phyloP scores from a whole-genome alignment of 2,888 invertebrate genomes.

The Litoditis marina region DNA sequence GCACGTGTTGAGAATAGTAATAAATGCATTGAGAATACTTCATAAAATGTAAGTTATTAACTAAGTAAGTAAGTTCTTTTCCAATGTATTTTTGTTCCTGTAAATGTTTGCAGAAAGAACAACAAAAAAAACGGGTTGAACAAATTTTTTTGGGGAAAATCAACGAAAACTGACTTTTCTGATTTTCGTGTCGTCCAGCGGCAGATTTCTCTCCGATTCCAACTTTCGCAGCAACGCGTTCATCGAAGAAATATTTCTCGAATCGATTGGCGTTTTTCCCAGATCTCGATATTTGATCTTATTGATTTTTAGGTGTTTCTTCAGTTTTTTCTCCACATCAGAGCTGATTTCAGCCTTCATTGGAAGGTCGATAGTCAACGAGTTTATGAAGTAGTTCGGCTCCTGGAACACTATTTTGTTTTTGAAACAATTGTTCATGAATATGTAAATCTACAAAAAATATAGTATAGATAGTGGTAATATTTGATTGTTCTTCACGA shows the following conservation, averaged over 20 bases:
- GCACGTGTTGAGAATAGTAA: too few species aligned
- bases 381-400: constrained; percentile 12
- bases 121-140: too few species aligned
- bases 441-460: too few species aligned
- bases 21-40: too few species aligned
- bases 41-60: too few species aligned
- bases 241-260: constrained; percentile 12
- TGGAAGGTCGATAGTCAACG: constrained; percentile 12
- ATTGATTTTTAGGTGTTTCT: constrained; percentile 2
- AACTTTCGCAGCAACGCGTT: constrained; percentile 23
- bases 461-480: too few species aligned
- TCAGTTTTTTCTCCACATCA: constrained; percentile 9
- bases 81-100: too few species aligned
- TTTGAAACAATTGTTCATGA: too few species aligned
- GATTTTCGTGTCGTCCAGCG: constrained; percentile 32
- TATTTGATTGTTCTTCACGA: too few species aligned
- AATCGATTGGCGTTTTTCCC: background rate
- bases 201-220: constrained; percentile 26
- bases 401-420: too few species aligned
- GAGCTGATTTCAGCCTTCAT: constrained; percentile 5
- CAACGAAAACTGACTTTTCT: constrained; percentile 11
- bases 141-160: background rate
- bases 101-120: too few species aligned
- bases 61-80: too few species aligned
- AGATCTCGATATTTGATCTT: constrained; percentile 8